phyloP scores from a whole-genome alignment of 2,113 vertebrate species.

The Trichomycterus rosablanca region DNA sequence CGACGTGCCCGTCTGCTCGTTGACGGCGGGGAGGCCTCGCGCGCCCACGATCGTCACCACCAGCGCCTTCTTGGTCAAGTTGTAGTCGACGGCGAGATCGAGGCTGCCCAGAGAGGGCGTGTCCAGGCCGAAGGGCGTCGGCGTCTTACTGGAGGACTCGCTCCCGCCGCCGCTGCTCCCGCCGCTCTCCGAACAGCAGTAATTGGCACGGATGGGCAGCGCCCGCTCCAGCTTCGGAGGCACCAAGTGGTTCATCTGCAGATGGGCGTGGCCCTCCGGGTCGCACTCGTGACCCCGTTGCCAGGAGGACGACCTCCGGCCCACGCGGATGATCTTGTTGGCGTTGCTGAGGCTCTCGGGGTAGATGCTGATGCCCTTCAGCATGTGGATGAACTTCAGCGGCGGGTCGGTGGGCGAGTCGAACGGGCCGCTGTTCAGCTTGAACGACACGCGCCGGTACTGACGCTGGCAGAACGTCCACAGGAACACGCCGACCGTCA shows the following conservation, averaged over 20 bases:
- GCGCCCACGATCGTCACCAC: slow-evolving; percentile 83
- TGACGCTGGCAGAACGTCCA: slow-evolving; percentile 84
- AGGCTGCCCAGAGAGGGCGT: slow-evolving; percentile 65
- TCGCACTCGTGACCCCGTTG: slow-evolving; percentile 46
- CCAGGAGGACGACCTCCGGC: slow-evolving; percentile 20
- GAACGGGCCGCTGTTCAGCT: slow-evolving; percentile 41
- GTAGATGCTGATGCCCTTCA: slow-evolving; percentile 85
- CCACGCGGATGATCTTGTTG: slow-evolving; percentile 73
- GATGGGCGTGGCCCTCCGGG: slow-evolving; percentile 52
- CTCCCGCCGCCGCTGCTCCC: slow-evolving; percentile 53
- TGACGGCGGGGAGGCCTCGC: slow-evolving; percentile 75
- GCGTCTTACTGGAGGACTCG: slow-evolving; percentile 64
- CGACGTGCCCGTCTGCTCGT: slow-evolving; percentile 74
- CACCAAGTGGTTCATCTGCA: slow-evolving; percentile 43
- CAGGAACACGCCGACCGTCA: slow-evolving; percentile 75
- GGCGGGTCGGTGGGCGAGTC: slow-evolving; percentile 61
- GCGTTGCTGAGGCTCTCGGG: slow-evolving; percentile 79
- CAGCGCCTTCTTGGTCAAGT: slow-evolving; percentile 82
- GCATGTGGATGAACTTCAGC: slow-evolving; percentile 85
- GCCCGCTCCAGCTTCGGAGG: slow-evolving; percentile 60
- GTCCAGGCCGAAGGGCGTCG: slow-evolving; percentile 67
- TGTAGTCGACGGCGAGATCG: slow-evolving; percentile 80
- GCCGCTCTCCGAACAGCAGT: slow-evolving; percentile 71
- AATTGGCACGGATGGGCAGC: slow-evolving; percentile 68
- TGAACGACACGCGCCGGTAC: slow-evolving; percentile 69